A percentile compares a stretch with the other conserved stretches of the same genome.
phyloP scores from a whole-genome alignment of 1,140 invertebrate genomes.

The Brachionus paranguensis region DNA sequence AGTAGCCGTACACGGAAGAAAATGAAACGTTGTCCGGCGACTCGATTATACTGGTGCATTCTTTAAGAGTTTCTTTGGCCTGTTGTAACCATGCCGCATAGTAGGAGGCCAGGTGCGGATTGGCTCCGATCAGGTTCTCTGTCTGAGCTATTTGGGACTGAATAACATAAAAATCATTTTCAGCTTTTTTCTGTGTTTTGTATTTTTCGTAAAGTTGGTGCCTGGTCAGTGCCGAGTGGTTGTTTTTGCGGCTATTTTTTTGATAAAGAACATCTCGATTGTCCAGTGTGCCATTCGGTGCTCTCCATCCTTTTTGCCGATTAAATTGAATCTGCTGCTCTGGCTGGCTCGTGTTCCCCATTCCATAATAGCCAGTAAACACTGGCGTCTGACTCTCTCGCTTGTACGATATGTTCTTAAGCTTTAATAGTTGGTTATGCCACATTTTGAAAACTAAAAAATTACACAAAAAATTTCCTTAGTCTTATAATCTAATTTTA shows the following conservation, averaged over 20 bases:
- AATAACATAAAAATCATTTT: background rate
- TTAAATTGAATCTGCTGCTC: background rate
- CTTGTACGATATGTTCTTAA: background rate
- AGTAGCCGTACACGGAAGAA: slow-evolving; percentile 17
- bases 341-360: background rate
- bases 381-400: background rate
- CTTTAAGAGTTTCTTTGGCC: background rate
- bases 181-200: background rate
- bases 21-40: background rate
- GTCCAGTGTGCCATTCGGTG: background rate
- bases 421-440: slow-evolving; percentile 4
- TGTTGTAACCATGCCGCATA: background rate
- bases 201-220: background rate
- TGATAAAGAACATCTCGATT: background rate
- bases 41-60: background rate
- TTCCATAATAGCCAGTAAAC: background rate
- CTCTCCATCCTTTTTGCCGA: background rate
- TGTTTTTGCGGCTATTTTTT: background rate
- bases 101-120: background rate
- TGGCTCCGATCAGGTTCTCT: background rate
- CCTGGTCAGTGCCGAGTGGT: background rate
- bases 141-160: background rate
- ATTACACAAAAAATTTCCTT: background rate
- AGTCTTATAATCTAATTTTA: slow-evolving; percentile 25
- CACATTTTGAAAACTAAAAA: background rate